Base-by-base conservation (phyloP, 2,113 vertebrate species). In the Melierax canorus region DNA sequence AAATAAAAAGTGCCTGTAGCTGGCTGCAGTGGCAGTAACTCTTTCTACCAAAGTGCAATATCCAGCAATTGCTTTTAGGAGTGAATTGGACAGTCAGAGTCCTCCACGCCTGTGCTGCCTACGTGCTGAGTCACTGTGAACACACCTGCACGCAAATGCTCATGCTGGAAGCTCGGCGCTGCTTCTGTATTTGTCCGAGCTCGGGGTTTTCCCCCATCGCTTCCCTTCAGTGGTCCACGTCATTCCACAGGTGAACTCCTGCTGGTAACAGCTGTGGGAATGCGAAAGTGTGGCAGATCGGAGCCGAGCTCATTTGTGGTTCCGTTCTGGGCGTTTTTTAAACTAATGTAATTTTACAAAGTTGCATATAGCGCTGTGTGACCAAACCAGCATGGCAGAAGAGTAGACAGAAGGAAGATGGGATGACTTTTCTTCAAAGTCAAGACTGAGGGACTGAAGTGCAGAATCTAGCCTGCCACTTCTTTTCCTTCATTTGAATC, bases 131-230 rank as follows among this genome's bases (percentile, higher is more conserved):
- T 24, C 14, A 3, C 88, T 24, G 51, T 2, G 53, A 19, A 0
- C 76, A 9, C 43, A 3, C 20, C 68, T 24, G 38, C 73, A 22
- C 32, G 3, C 68, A 2, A 2, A 9, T 0, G 9, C 64, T 78
- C 4, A 0, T 14, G 43, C 59, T 43, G 86, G 32, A 53, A 21
- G 38, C 82, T 73, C 20, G 0, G 3, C 2, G 5, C 77, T 45
- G 77, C 27, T 41, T 2, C 32, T 29, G 39, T 1, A 0, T 4
- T 7, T 11, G 3, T 10, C 53, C 3, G 1, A 4, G 27, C 1
- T 10, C 30, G 6, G 59, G 59, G 19, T 0, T 68, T 41, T 24
- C 20, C 46, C 55, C 38, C 18, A 0, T 20, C 1, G 0, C 76
- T 76, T 60, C 80, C 56, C 77, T 53, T 46, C n/a, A 3, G 0